A percentile compares a stretch with the other conserved stretches of the same genome.
Conservation (phyloP, 2,113 vertebrate genomes). For the human (Homo sapiens) region GRCh38 chr12:90003501-90004000, state of each 20-base stretch:
- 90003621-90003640: neutral
- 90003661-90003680: neutral
- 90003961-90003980: slow-evolving; percentile 52
- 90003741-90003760: slow-evolving; percentile 55
- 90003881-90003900: slow-evolving; percentile 39
- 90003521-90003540: neutral
- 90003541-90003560: neutral
- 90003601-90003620: neutral
- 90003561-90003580: neutral
- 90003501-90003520: slow-evolving; percentile 33
- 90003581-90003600: neutral
- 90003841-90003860: slow-evolving; percentile 39
- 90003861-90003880: slow-evolving; percentile 45
- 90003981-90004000: slow-evolving; percentile 4
- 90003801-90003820: slow-evolving; percentile 62
- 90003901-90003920: slow-evolving; percentile 59
- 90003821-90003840: neutral
- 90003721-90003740: neutral
- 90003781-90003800: slow-evolving; percentile 49
- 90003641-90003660: neutral
- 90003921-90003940: slow-evolving; percentile 60
- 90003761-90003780: slow-evolving; percentile 53
- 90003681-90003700: neutral
- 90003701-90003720: neutral
- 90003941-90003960: slow-evolving; percentile 37